Evolutionary conservation across 2,113 vertebrate species (phyloP).

Genomic region (Rhineura floridana): DNA sequence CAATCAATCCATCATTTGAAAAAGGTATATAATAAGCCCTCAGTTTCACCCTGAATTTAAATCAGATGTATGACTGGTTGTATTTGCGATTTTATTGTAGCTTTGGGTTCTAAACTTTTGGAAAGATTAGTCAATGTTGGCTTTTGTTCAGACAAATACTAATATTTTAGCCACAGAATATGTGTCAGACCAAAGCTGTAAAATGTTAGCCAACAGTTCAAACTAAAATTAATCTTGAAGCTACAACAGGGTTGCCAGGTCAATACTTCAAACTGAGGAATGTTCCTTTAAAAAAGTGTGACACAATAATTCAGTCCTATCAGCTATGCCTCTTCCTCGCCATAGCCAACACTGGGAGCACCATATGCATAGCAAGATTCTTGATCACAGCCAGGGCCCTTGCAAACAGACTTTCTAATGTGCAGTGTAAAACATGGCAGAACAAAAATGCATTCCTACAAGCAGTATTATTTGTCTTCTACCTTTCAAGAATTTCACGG

Average conservation of each 20-base stretch:
- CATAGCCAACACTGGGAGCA: not conserved
- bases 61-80: not conserved
- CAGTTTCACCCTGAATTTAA: not conserved
- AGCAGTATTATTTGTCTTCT: not conserved
- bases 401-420: not conserved
- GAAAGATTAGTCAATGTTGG: not conserved
- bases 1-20: slow-evolving; percentile 1
- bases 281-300: not conserved
- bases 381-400: not conserved
- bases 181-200: not conserved
- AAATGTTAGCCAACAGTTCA: not conserved
- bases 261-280: not conserved
- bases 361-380: not conserved
- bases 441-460: not conserved
- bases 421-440: not conserved
- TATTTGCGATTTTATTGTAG: not conserved
- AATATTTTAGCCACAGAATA: not conserved
- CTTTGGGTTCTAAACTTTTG: not conserved
- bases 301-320: not conserved
- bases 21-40: not conserved
- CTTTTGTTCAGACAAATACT: not conserved
- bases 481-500: too few species aligned
- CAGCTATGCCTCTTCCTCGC: not conserved
- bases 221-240: not conserved
- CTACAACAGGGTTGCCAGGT: not conserved